phyloP scores from a whole-genome alignment of 1,140 invertebrate genomes.

The Cheumatopsyche charites region DNA sequence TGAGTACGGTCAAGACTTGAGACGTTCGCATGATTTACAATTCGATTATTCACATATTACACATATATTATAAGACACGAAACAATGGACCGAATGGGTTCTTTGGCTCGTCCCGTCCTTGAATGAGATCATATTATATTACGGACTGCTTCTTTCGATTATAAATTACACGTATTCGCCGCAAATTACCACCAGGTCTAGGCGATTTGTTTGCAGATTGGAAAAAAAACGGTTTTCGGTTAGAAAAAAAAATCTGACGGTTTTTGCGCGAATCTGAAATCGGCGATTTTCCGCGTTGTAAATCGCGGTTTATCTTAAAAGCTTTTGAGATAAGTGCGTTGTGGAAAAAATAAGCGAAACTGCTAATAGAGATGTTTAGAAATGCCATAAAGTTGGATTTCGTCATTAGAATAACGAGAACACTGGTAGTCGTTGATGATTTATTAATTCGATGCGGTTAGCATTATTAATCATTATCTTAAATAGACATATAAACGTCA shows the following conservation, averaged over 20 bases:
- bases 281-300: background rate
- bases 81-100: background rate
- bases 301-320: background rate
- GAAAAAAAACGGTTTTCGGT: too few relatives aligned
- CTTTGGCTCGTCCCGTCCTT: slow-evolving; percentile 3
- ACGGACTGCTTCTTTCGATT: background rate
- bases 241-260: background rate
- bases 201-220: too few relatives aligned
- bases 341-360: too few relatives aligned
- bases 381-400: too few relatives aligned
- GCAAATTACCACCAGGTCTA: background rate
- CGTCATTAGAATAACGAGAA: too few relatives aligned
- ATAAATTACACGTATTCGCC: background rate
- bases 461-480: too few relatives aligned
- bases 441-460: too few relatives aligned
- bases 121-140: slow-evolving; percentile 15
- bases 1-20: slow-evolving; percentile 20
- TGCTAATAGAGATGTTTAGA: too few relatives aligned
- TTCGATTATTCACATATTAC: background rate
- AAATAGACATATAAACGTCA: too few relatives aligned
- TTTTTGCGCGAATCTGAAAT: slow-evolving; percentile 2
- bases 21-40: slow-evolving; percentile 10
- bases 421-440: too few relatives aligned
- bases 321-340: too few relatives aligned
- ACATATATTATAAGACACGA: background rate